These are phyloP conservation scores for Tridacna gigas DNA, from an alignment of 2,888 invertebrate species.

Conservation along the genomic window DNA sequence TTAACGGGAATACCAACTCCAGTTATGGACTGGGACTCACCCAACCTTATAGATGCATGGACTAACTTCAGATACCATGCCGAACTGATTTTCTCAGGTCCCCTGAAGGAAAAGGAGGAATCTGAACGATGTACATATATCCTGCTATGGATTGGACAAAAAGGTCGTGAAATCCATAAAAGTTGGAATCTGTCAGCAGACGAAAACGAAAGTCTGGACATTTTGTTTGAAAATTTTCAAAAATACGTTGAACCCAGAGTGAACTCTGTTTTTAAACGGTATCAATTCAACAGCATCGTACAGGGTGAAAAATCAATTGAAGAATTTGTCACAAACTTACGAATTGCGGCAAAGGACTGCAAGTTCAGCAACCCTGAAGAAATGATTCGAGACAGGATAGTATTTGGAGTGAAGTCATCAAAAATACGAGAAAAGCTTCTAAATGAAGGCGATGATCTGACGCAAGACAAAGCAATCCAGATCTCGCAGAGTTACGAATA, in stretches of 20 bases:
- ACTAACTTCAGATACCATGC: no score
- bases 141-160: no score
- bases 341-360: conserved; percentile 5
- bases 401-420: not conserved
- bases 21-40: no score
- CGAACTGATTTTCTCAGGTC: no score
- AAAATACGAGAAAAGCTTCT: no score
- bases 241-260: not conserved
- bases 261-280: not conserved
- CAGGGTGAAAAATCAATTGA: not conserved
- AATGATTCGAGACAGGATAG: not conserved
- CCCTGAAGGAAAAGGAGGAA: no score
- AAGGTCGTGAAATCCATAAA: no score
- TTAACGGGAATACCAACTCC: no score
- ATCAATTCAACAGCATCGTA: not conserved
- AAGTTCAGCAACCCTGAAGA: not conserved
- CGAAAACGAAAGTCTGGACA: not conserved
- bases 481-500: not conserved
- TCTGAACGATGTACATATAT: no score
- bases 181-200: no score
- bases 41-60: no score
- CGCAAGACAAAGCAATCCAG: not conserved
- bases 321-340: not conserved
- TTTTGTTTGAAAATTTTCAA: not conserved
- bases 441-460: not conserved